Base-by-base conservation (phyloP, 2,113 vertebrate species). In the Zosterops japonicus region DNA sequence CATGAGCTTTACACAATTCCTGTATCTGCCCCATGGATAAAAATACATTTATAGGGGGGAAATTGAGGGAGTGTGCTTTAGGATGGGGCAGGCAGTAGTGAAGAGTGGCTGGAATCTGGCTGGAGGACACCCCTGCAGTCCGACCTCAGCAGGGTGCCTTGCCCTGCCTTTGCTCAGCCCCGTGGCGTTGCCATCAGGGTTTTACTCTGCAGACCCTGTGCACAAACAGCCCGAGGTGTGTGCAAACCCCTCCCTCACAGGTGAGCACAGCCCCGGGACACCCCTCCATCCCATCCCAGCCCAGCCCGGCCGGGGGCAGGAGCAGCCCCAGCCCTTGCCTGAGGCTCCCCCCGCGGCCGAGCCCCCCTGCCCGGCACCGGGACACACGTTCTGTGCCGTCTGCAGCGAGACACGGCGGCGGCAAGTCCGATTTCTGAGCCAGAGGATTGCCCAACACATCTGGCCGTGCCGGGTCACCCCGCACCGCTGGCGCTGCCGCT, bases 301-400 rank as follows among this genome's bases (percentile, higher is more conserved):
- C 31, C 50, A 20, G 46, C 39, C 39, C 39, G 14, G 24, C 60
- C 3, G 41, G 17, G 4, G 57, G 60, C 4, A 11, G 41, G 25
- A 80, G 77, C 71, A 56, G 77, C 4, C 47, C 14, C 83, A 42
- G 63, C 23, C 7, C 63, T 25, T 2, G 27, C 2, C 35, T 0
- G 2, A 12, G 52, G 60, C 49, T 82, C n/a, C 1, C 27, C 55
- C 24, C 0, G 1, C 31, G 4, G 2, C 67, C 3, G 0, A 16
- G 49, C 13, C 46, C 42, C 79, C 55, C 42, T 14, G 8, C 53
- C 52, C 10, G 3, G 3, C 39, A 12, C 20, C 2, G 1, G 31
- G 49, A 16, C 64, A 15, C 83, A 2, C 22, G 1, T 11, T 3
- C 56, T 0, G 9, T 7, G 77, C 71, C 89, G 22, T 31, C 70